phyloP scores from a whole-genome alignment of 2,113 vertebrate genomes.

The Boleophthalmus pectinirostris region DNA sequence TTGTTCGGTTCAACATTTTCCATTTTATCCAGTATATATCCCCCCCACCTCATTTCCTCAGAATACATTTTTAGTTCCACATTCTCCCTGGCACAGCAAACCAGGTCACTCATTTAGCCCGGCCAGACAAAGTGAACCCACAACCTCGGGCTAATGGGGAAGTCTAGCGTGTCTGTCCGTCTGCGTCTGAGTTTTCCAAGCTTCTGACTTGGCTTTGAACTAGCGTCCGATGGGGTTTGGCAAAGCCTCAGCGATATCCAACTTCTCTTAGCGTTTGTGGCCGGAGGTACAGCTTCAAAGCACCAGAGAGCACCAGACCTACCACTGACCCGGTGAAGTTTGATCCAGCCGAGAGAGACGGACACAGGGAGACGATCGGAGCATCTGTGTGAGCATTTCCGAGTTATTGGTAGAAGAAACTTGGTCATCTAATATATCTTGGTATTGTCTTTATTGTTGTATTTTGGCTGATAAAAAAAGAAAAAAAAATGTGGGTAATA shows the following conservation, averaged over 20 bases:
- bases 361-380: conserved; percentile 24
- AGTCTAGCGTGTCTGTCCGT: conserved; percentile 11
- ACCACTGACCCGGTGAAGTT: conserved; percentile 50
- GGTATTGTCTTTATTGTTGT: background rate
- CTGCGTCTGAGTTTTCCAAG: conserved; percentile 20
- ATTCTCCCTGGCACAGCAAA: conserved; percentile 18
- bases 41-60: conserved; percentile 16
- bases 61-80: conserved; percentile 9
- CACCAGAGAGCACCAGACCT: conserved; percentile 57
- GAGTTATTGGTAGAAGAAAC: background rate
- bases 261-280: conserved; percentile 30
- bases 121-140: conserved; percentile 20
- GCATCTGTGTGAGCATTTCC: background rate
- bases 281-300: conserved; percentile 40
- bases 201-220: conserved; percentile 53
- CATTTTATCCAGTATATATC: conserved; percentile 7
- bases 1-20: too few species aligned
- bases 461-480: background rate
- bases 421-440: background rate
- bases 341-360: conserved; percentile 43
- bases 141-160: conserved; percentile 15
- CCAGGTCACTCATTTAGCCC: conserved; percentile 19
- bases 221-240: conserved; percentile 37
- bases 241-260: conserved; percentile 39
- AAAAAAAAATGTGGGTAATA: too few species aligned